Evolutionary conservation across 2,113 vertebrate species (phyloP).

Genomic region (Leptocoma aspasia): DNA sequence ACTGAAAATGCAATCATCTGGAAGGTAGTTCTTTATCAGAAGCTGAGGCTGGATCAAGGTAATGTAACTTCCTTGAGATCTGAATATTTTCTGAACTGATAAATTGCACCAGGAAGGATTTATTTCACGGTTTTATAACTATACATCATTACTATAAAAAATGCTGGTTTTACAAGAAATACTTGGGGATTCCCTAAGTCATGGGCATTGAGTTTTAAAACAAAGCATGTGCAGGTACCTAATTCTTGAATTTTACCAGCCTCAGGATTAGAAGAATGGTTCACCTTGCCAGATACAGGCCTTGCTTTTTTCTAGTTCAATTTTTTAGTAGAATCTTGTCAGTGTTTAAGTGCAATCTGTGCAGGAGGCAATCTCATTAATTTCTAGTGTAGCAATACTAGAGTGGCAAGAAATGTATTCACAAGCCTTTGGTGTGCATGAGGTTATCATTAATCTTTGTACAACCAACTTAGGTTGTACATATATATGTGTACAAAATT

Average conservation of each 20-base stretch:
- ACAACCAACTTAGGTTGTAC: neutral
- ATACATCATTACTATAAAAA: neutral
- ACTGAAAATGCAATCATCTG: neutral
- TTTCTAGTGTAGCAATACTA: neutral
- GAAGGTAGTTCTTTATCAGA: neutral
- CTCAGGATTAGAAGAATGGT: neutral
- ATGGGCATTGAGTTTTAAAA: neutral
- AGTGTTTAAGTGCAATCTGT: neutral
- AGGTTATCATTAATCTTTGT: neutral
- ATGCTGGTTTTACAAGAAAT: neutral
- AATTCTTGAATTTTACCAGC: neutral
- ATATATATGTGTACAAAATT: neutral
- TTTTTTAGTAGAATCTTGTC: neutral
- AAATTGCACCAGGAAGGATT: neutral
- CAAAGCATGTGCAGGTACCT: neutral
- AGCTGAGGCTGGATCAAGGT: neutral
- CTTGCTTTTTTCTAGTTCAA: neutral
- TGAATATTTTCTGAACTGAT: neutral
- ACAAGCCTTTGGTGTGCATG: neutral
- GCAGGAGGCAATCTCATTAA: neutral
- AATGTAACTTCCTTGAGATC: neutral
- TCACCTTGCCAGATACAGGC: neutral
- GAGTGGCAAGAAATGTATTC: neutral
- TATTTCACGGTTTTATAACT: neutral
- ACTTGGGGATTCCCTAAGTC: neutral